Percentiles rank a stretch among this genome's conserved stretches.
Evolutionary conservation across 2,888 invertebrate genomes (phyloP).

Genomic region (Hirtodrosophila alboralis): DNA sequence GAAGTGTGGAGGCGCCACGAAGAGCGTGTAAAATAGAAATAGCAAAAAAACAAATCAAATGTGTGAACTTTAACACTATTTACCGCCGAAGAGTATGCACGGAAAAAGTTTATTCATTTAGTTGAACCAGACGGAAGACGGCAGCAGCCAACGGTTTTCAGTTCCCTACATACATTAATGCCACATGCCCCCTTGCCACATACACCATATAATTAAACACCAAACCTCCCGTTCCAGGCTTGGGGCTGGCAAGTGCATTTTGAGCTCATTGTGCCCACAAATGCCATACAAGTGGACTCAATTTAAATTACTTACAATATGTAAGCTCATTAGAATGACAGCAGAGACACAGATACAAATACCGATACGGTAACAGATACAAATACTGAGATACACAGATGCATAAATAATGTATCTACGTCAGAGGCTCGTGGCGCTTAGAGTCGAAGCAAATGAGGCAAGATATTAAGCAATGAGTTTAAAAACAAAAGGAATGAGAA

Average conservation of each 20-base stretch:
- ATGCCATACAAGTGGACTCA: constrained; percentile 53
- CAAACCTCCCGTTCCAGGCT: constrained; percentile 2
- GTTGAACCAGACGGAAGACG: constrained; percentile 73
- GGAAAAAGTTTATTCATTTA: constrained; percentile 79
- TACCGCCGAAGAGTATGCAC: constrained; percentile 77
- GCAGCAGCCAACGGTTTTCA: constrained; percentile 42
- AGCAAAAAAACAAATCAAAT: constrained; percentile 72
- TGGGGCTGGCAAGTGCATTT: constrained; percentile 40
- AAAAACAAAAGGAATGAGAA: constrained; percentile 31
- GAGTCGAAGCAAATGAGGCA: constrained; percentile 52
- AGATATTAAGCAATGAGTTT: constrained; percentile 51
- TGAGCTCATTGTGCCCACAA: constrained; percentile 63
- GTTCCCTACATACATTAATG: constrained; percentile 12
- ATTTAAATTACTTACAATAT: constrained; percentile 69
- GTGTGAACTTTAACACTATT: constrained; percentile 80
- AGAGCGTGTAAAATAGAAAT: constrained; percentile 45
- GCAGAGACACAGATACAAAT: constrained; percentile 18
- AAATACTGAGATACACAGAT: constrained; percentile 1
- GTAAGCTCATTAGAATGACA: constrained; percentile 67
- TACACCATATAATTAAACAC: neutral
- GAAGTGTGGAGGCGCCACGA: neutral
- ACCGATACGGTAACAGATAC: constrained; percentile 16
- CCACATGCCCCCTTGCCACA: constrained; percentile 5
- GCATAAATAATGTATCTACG: neutral
- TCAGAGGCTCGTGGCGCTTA: neutral